A percentile compares a stretch with the other conserved stretches of the same genome.
Evolutionary conservation across 1,140 invertebrate species (phyloP).

Genomic region (Orchestia grillus): DNA sequence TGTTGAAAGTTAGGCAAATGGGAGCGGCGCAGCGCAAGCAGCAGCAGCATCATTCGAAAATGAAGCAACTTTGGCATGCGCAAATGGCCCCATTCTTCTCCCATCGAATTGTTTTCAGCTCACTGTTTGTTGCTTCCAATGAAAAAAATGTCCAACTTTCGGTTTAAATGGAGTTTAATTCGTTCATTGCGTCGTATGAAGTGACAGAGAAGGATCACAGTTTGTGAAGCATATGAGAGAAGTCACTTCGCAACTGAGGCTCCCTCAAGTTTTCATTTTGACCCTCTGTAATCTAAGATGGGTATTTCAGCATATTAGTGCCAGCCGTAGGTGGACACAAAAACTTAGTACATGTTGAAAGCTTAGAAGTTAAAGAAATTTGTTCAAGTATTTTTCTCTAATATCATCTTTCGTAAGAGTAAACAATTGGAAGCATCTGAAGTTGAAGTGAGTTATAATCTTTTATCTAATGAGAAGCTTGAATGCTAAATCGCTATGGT

Average conservation of each 20-base stretch:
- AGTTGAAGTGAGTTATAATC: no score
- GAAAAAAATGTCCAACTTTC: neutral
- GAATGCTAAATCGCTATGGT: no score
- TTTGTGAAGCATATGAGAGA: neutral
- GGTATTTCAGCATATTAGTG: no score
- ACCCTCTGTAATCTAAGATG: no score
- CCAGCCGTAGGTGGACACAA: no score
- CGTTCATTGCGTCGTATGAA: neutral
- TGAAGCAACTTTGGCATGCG: neutral
- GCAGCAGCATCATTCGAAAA: slow-evolving; percentile 19
- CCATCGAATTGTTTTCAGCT: neutral
- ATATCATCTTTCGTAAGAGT: no score
- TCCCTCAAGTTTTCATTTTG: no score
- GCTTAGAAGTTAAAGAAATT: no score
- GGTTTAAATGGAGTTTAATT: neutral
- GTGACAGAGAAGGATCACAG: neutral
- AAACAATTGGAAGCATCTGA: no score
- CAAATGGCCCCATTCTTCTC: neutral
- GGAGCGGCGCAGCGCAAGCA: neutral
- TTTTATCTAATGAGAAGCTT: no score
- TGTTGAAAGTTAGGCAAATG: slow-evolving; percentile 48
- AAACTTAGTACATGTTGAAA: no score
- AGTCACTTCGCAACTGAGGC: neutral
- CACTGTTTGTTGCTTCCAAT: neutral
- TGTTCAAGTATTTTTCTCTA: no score